These are phyloP conservation scores for Parnassius orleans DNA, from an alignment of 2,888 invertebrate genomes.

Conservation along the genomic window DNA sequence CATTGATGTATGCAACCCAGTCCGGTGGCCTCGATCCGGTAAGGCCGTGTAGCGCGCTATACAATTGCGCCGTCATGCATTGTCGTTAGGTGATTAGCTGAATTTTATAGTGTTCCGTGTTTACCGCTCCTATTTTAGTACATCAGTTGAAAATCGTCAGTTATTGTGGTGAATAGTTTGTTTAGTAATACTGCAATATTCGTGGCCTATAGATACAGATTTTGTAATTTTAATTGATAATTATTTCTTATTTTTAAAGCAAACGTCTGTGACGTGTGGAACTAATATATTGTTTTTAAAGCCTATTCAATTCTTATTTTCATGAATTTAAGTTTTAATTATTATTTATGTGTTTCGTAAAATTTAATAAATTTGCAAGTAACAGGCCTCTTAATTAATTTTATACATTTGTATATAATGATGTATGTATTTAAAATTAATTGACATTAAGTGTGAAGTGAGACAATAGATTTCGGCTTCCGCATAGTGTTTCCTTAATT, in stretches of 20 bases:
- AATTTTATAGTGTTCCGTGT: constrained; percentile 29
- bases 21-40: constrained; percentile 26
- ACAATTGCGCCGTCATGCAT: constrained; percentile 23
- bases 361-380: neutral
- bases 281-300: too few relatives aligned
- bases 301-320: too few relatives aligned
- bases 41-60: constrained; percentile 21
- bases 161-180: constrained; percentile 11
- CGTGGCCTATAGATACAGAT: too few relatives aligned
- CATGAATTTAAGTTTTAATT: too few relatives aligned
- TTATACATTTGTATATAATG: neutral
- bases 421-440: constrained; percentile 9
- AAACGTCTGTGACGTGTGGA: too few relatives aligned
- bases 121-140: constrained; percentile 7
- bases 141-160: neutral
- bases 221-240: too few relatives aligned
- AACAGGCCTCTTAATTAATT: neutral
- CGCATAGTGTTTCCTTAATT: neutral
- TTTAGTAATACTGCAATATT: neutral
- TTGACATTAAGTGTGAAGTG: constrained; percentile 6
- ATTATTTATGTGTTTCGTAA: too few relatives aligned
- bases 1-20: constrained; percentile 17
- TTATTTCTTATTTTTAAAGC: too few relatives aligned
- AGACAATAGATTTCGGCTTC: constrained; percentile 8
- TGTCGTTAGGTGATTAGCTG: constrained; percentile 18